phyloP scores from a whole-genome alignment of 2,888 invertebrate species.

The Calameuta filiformis region DNA sequence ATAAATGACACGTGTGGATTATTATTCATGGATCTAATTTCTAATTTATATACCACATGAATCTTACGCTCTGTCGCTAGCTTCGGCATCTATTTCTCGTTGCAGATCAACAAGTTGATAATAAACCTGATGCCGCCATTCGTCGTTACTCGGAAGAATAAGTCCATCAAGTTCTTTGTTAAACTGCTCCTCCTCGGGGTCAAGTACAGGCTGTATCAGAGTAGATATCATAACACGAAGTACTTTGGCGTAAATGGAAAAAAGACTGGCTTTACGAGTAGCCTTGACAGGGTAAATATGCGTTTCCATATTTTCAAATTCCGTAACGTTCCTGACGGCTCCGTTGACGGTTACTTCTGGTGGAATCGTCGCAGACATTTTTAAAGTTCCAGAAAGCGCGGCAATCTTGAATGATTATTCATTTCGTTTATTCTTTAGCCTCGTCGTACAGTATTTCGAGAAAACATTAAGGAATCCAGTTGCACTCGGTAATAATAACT shows the following conservation, averaged over 20 bases:
- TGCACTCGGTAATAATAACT: not conserved
- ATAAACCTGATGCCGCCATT: conserved; percentile 77
- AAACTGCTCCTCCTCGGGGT: conserved; percentile 37
- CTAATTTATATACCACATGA: not conserved
- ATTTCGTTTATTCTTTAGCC: not conserved
- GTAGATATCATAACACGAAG: conserved; percentile 72
- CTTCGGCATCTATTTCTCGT: conserved; percentile 65
- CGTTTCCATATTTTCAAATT: not conserved
- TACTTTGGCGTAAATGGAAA: conserved; percentile 75
- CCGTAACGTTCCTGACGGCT: not conserved
- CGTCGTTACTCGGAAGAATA: conserved; percentile 76
- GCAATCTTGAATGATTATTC: not conserved
- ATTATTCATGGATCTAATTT: not conserved
- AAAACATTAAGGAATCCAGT: not conserved
- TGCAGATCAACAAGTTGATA: conserved; percentile 76
- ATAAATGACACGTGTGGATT: not conserved
- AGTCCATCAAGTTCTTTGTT: conserved; percentile 69
- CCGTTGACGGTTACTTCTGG: not conserved
- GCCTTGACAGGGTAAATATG: not conserved
- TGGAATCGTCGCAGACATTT: not conserved
- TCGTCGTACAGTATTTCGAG: not conserved
- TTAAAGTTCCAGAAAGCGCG: not conserved
- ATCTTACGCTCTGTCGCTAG: conserved; percentile 34
- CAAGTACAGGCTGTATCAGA: conserved; percentile 51
- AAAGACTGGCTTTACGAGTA: conserved; percentile 70